phyloP scores from a whole-genome alignment of 1,140 invertebrate species.

The Ditylenchus dipsaci region DNA sequence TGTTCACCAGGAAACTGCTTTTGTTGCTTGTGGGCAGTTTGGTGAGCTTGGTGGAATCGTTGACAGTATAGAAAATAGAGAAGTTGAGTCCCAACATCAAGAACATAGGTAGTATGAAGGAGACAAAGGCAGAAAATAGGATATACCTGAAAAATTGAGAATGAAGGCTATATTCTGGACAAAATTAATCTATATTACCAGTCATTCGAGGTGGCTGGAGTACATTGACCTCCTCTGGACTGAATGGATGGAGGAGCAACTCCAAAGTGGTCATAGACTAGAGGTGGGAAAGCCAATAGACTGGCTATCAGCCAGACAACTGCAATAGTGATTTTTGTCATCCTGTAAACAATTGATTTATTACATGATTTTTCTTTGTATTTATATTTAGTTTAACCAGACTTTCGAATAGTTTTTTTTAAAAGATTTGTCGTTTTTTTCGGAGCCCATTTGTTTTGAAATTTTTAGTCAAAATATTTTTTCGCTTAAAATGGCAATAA shows the following conservation, averaged over 20 bases:
- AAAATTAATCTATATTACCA: too few species aligned
- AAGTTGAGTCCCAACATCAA: constrained; percentile 50
- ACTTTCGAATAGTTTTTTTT: background rate
- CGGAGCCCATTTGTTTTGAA: too few species aligned
- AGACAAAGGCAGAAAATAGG: constrained; percentile 54
- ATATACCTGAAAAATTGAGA: too few species aligned
- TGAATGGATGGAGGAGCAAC: constrained; percentile 7
- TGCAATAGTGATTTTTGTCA: constrained; percentile 50
- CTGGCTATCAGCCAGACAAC: constrained; percentile 51
- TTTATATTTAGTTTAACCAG: background rate
- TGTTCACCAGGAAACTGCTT: too few species aligned
- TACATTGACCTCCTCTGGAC: constrained; percentile 27
- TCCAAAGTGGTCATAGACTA: constrained; percentile 44
- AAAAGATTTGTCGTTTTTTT: constrained; percentile 5
- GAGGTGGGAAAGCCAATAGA: constrained; percentile 38
- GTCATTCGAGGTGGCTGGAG: constrained; percentile 43
- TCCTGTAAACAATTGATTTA: constrained; percentile 21
- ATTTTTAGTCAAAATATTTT: background rate
- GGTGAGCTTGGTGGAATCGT: constrained; percentile 30
- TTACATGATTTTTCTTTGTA: background rate
- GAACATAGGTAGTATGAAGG: constrained; percentile 52
- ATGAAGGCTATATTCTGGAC: too few species aligned
- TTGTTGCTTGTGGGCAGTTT: background rate
- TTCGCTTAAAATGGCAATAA: too few species aligned
- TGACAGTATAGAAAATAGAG: constrained; percentile 50